Base-by-base conservation (phyloP, 2,797 vertebrate species). In the Holocentrus rufus region DNA sequence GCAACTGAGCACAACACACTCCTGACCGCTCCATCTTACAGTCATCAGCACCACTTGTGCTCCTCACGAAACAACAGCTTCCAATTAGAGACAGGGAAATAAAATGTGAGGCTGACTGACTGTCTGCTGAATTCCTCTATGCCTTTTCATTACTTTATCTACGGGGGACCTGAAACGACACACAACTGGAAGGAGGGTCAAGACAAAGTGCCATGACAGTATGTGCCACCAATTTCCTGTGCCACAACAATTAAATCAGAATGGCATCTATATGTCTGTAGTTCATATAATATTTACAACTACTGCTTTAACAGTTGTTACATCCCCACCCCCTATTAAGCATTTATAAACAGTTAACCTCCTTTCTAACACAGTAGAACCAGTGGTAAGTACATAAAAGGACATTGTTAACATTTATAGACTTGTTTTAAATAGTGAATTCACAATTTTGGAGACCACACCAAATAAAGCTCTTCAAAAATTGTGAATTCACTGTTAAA, bases 111-210 rank as follows among this genome's bases (percentile, higher is more conserved):
- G 54, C 65, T 42, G 66, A 64, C 60, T 70, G 73, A 67, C 59
- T 62, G 46, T 53, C 75, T 74, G 74, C 63, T 65, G 80, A 59
- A 79, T 74, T 74, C 77, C 60, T 74, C 31, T n/a, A 56, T 78
- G 25, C 74, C 72, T 25, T 76, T 54, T 70, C 2, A 27, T 67
- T 27, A 27, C 25, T 27, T 27, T 27, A 27, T 74, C 73, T 76
- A 76, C 67, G 69, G 77, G 10, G 67, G 88, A 87, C 87, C 75
- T 72, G 81, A 82, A 88, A 87, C 81, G 78, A 84, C 66, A 85
- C 63, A 77, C 74, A 75, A 82, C 76, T 87, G 81, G 70, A 79
- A 82, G 46, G 57, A 72, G 59, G 36, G 73, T 88, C 89, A 80
- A 83, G 87, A 85, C 88, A 82, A 42, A 62, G 82, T 76, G 84